Conservation (phyloP, 2,888 invertebrate genomes). For the Morpho helenor region DNA sequence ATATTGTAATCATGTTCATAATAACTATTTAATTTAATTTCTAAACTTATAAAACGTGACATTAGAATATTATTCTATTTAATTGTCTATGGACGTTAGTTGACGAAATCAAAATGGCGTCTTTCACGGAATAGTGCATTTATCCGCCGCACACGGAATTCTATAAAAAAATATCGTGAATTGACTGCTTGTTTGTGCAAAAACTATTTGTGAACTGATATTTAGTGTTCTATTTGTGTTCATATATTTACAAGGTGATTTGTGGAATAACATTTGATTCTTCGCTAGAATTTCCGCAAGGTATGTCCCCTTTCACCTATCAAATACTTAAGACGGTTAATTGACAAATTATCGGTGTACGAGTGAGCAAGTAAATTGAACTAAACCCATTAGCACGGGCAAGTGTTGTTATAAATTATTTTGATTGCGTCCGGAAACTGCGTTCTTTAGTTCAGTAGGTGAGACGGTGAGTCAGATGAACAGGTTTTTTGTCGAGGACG, state of each 20-base stretch:
- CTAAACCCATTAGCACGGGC: conserved; percentile 1
- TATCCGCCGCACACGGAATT: conserved; percentile 62
- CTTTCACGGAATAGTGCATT: conserved; percentile 68
- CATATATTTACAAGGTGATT: conserved; percentile 35
- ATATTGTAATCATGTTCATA: neutral
- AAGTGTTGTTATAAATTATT: conserved; percentile 15
- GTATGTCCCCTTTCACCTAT: conserved; percentile 76
- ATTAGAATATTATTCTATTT: conserved; percentile 29
- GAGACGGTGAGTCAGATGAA: conserved; percentile 62
- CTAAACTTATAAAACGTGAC: conserved; percentile 12
- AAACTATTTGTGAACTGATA: conserved; percentile 49
- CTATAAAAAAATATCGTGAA: conserved; percentile 49
- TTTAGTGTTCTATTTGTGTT: conserved; percentile 47
- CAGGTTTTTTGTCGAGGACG: conserved; percentile 57
- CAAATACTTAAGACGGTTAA: conserved; percentile 53
- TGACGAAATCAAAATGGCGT: conserved; percentile 80
- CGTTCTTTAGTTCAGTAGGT: conserved; percentile 65
- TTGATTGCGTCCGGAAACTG: conserved; percentile 47
- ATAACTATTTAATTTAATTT: neutral
- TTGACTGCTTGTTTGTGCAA: conserved; percentile 37
- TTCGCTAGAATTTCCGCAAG: conserved; percentile 50
- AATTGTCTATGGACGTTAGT: conserved; percentile 64
- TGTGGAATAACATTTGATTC: conserved; percentile 41
- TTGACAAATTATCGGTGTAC: conserved; percentile 37
- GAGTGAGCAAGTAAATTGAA: neutral